Evolutionary conservation across 2,797 vertebrate genomes (phyloP).

Genomic region (Eutrigla gurnardus): DNA sequence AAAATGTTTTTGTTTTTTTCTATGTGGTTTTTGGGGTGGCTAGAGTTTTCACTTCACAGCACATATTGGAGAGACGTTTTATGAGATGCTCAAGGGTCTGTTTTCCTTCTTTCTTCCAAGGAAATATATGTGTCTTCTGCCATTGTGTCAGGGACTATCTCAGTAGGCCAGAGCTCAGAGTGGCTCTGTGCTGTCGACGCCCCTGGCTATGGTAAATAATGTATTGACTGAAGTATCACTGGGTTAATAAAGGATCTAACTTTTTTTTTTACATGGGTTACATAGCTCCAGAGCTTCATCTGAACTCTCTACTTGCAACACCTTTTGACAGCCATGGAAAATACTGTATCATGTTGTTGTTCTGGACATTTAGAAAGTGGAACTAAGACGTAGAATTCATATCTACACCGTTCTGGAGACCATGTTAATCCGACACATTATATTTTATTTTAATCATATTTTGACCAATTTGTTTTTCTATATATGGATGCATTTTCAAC

Average conservation of each 20-base stretch:
- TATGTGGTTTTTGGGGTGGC: constrained; percentile 35
- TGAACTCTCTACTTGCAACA: constrained; percentile 1
- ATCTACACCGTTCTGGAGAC: background rate
- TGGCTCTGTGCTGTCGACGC: constrained; percentile 47
- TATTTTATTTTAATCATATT: constrained; percentile 1
- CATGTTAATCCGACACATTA: background rate
- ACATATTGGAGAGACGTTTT: constrained; percentile 54
- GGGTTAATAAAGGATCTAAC: constrained; percentile 64
- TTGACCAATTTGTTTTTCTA: background rate
- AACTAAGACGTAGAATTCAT: background rate
- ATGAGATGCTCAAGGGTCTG: constrained; percentile 65
- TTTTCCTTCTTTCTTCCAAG: constrained; percentile 52
- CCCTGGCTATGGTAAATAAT: constrained; percentile 72
- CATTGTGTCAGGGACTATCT: constrained; percentile 55
- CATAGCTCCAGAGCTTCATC: constrained; percentile 25
- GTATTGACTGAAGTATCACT: constrained; percentile 66
- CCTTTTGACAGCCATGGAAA: background rate
- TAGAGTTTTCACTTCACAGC: constrained; percentile 65
- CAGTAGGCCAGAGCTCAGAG: constrained; percentile 53
- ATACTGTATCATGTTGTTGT: background rate
- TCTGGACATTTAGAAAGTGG: background rate
- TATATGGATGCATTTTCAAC: constrained; percentile 26
- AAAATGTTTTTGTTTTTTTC: constrained; percentile 18
- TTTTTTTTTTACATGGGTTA: constrained; percentile 40
- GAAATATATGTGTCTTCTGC: constrained; percentile 61